Conservation (phyloP, 2,797 vertebrate species). For the Neoniphon sammara region DNA sequence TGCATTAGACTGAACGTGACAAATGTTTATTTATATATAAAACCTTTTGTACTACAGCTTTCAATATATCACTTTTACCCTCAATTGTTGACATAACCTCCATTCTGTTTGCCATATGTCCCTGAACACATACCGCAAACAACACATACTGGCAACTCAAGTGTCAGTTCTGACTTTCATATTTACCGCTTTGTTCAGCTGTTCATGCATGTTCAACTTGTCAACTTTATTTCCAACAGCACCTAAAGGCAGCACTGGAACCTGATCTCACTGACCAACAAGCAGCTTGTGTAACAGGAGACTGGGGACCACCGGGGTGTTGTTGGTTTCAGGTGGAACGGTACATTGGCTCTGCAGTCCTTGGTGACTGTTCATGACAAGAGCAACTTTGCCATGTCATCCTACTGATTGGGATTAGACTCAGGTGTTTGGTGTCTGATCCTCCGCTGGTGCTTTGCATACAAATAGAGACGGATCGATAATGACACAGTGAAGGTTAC, state of each 20-base stretch:
- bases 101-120: not conserved
- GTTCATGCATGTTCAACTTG: not conserved
- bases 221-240: not conserved
- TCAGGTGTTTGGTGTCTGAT: constrained; percentile 37
- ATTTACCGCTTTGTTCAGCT: too few species aligned
- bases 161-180: not conserved
- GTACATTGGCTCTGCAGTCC: not conserved
- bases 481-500: constrained; percentile 41
- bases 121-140: not conserved
- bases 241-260: not conserved
- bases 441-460: constrained; percentile 45
- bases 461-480: constrained; percentile 62
- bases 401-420: constrained; percentile 42
- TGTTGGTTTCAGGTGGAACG: not conserved
- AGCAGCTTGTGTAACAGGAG: too few species aligned
- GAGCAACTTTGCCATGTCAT: constrained; percentile 4
- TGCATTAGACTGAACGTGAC: too few species aligned
- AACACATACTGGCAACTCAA: not conserved
- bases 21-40: too few species aligned
- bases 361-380: constrained; percentile 10
- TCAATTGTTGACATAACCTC: not conserved
- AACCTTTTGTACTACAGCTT: too few species aligned
- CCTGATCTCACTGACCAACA: not conserved
- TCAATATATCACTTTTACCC: too few species aligned
- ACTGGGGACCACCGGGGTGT: not conserved